Evolutionary conservation across 2,888 invertebrate species (phyloP).

Genomic region (Lamellibrachia satsuma): DNA sequence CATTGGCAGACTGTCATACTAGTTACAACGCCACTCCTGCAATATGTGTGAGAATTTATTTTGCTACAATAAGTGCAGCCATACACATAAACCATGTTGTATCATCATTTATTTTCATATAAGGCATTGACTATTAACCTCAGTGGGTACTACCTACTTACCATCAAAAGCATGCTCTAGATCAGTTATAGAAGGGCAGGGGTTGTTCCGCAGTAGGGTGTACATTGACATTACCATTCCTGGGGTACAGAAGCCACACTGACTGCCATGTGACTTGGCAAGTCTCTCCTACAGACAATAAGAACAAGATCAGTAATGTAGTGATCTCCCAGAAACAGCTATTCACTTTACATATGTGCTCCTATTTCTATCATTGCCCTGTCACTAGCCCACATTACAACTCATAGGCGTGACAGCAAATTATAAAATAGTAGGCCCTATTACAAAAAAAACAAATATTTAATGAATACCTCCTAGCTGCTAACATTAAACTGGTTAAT

Average conservation of each 20-base stretch:
- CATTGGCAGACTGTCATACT: no score
- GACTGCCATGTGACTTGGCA: slow-evolving; percentile 90
- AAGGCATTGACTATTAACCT: not conserved
- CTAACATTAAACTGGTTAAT: no score
- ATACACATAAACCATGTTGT: no score
- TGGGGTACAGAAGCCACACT: slow-evolving; percentile 95
- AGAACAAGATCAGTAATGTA: not conserved
- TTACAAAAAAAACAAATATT: no score
- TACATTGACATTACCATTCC: slow-evolving; percentile 99
- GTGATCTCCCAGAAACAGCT: not conserved
- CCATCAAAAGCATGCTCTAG: slow-evolving; percentile 70
- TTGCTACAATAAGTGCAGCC: no score
- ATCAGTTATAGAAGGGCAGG: slow-evolving; percentile 78
- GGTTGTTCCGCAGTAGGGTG: slow-evolving; percentile 79
- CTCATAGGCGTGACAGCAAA: no score
- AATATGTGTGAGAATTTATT: no score
- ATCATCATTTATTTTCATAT: not conserved
- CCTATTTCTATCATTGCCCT: not conserved
- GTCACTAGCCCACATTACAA: not conserved
- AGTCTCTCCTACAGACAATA: slow-evolving; percentile 69
- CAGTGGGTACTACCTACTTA: slow-evolving; percentile 27
- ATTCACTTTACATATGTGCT: not conserved
- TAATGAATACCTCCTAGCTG: no score
- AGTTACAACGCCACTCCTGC: no score
- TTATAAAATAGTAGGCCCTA: no score